These are phyloP conservation scores for Myopa testacea DNA, from an alignment of 2,888 invertebrate species.

Conservation along the genomic window DNA sequence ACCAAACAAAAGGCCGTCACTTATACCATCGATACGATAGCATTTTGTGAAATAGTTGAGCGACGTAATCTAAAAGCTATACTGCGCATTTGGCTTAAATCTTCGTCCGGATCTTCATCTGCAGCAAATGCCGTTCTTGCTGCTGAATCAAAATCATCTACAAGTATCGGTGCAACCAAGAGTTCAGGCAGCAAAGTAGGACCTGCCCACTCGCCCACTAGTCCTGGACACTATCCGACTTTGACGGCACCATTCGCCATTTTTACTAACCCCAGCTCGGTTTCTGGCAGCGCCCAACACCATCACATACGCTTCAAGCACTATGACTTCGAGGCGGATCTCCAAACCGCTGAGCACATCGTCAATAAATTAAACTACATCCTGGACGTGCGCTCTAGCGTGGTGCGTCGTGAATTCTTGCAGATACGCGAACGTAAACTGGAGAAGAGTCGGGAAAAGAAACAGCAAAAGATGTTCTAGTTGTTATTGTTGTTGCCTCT, in stretches of 20 bases:
- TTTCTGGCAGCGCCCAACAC: constrained; percentile 49
- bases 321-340: constrained; percentile 89
- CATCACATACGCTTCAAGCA: constrained; percentile 77
- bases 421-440: constrained; percentile 74
- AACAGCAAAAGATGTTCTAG: constrained; percentile 58
- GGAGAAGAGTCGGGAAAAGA: constrained; percentile 60
- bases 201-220: constrained; percentile 58
- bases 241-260: constrained; percentile 55
- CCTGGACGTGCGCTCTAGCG: constrained; percentile 83
- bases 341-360: constrained; percentile 81
- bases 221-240: constrained; percentile 61
- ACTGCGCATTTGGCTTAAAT: constrained; percentile 78
- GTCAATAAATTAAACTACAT: constrained; percentile 90
- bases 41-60: constrained; percentile 86
- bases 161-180: constrained; percentile 25
- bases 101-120: constrained; percentile 60
- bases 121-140: constrained; percentile 47
- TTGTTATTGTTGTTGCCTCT: constrained; percentile 28
- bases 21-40: constrained; percentile 87
- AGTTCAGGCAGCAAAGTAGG: not conserved
- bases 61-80: constrained; percentile 78
- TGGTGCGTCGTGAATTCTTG: constrained; percentile 84
- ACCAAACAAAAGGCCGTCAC: constrained; percentile 82
- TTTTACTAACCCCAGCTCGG: constrained; percentile 45
- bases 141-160: constrained; percentile 46